Base-by-base conservation (phyloP, 2,797 vertebrate species). In the Buceros bicornis region DNA sequence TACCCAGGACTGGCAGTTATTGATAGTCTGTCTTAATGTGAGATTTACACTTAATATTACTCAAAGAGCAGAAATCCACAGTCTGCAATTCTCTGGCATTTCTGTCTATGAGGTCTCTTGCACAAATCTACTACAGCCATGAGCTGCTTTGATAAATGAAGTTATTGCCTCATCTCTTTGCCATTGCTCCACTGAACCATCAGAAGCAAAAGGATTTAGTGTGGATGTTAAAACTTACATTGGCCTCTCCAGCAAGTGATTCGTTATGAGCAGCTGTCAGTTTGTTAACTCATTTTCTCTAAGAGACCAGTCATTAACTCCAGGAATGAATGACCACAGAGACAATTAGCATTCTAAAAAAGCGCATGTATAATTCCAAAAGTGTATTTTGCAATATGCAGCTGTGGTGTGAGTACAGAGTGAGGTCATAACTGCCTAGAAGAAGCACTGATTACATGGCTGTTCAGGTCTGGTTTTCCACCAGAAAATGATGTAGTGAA, bases 321-420 rank as follows among this genome's bases (percentile, higher is more conserved):
- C 64, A 91, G 92, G 87, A 94, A 82, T 67, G 56, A 96, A 90
- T 85, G 90, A 95, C 78, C 86, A 92, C 86, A 92, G 91, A 92
- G 78, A 90, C 7, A 4, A 96, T 92, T 65, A 90, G 71, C 83
- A 89, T 77, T 66, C 45, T 95, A 67, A 93, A 89, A 95, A 90
- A 87, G 79, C 0, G 0, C 12, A 57, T 29, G 28, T 62, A 79
- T 69, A 93, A 95, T 88, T 95, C 91, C 87, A 50, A 13, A 87
- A 88, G 82, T 69, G 40, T 76, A 82, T 89, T 89, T 85, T 92
- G 86, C 69, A 95, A 84, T 33, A 77, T n/a, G 87, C 96, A 96
- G 89, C 84, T 97, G 94, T 85, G 87, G 67, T 25, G 45, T 14
- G 78, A 89, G 56, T 40, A 58, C 7, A 50, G 82, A 3, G 56